Evolutionary conservation across 2,797 vertebrate species (phyloP).

Genomic region (Paramormyrops hopkinsi): DNA sequence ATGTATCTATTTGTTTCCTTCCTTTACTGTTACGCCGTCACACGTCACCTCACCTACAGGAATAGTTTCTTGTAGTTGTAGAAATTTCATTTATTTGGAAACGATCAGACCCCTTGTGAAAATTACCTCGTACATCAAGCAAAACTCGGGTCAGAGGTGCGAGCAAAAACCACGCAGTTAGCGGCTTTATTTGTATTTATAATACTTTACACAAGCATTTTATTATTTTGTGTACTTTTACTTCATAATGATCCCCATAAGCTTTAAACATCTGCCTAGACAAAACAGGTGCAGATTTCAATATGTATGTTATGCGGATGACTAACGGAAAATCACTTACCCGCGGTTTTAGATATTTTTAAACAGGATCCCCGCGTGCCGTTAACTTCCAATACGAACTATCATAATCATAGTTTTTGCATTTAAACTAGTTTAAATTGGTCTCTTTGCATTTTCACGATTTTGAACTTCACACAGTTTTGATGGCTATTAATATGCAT

Average conservation of each 20-base stretch:
- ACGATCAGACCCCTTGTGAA: neutral
- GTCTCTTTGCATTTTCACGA: neutral
- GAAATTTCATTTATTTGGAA: neutral
- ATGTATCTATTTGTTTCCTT: neutral
- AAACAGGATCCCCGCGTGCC: neutral
- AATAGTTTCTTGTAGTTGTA: neutral
- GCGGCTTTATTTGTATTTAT: neutral
- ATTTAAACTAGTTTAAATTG: neutral
- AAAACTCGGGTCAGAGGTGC: neutral
- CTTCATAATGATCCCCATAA: neutral
- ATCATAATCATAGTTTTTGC: neutral
- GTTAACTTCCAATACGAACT: neutral
- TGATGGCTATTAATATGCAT: neutral
- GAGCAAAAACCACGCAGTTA: neutral
- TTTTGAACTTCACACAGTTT: neutral
- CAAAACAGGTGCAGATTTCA: slow-evolving; percentile 3
- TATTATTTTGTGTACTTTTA: neutral
- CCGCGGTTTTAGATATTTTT: neutral
- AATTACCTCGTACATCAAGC: neutral
- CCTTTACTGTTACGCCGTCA: neutral
- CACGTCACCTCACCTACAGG: neutral
- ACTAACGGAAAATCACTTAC: neutral
- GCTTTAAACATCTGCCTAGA: neutral
- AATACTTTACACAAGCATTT: neutral
- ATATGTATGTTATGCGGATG: neutral